A percentile compares a stretch with the other conserved stretches of the same genome.
Conservation (phyloP, 2,797 vertebrate species). For the Synaphobranchus kaupii region DNA sequence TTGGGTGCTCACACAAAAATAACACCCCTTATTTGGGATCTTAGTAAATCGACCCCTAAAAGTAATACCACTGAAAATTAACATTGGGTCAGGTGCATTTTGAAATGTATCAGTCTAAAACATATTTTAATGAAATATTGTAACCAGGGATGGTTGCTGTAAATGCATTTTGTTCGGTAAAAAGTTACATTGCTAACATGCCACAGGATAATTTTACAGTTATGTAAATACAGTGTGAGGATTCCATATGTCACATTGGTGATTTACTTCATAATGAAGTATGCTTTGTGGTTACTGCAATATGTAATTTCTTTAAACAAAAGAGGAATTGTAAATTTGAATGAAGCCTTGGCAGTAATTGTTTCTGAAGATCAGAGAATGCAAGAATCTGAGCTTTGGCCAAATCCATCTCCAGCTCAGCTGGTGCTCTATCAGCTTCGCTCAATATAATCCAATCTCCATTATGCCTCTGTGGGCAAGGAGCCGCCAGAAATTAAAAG, state of each 20-base stretch:
- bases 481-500: constrained; percentile 1
- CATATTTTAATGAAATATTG: background rate
- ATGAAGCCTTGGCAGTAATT: background rate
- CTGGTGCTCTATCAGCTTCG: background rate
- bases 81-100: background rate
- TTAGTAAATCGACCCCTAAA: background rate
- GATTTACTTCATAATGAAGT: background rate
- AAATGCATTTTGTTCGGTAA: background rate
- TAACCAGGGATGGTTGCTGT: background rate
- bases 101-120: background rate
- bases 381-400: background rate
- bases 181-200: background rate
- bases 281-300: background rate
- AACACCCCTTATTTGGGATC: too few species aligned
- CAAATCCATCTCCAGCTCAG: background rate
- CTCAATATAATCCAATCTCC: background rate
- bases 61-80: background rate
- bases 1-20: too few species aligned
- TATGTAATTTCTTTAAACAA: background rate
- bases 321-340: background rate
- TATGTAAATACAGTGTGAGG: background rate
- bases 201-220: background rate
- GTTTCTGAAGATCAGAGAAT: background rate
- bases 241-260: constrained; percentile 1
- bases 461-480: background rate